Evolutionary conservation across 2,113 vertebrate genomes (phyloP).

Genomic region (Ictalurus furcatus): DNA sequence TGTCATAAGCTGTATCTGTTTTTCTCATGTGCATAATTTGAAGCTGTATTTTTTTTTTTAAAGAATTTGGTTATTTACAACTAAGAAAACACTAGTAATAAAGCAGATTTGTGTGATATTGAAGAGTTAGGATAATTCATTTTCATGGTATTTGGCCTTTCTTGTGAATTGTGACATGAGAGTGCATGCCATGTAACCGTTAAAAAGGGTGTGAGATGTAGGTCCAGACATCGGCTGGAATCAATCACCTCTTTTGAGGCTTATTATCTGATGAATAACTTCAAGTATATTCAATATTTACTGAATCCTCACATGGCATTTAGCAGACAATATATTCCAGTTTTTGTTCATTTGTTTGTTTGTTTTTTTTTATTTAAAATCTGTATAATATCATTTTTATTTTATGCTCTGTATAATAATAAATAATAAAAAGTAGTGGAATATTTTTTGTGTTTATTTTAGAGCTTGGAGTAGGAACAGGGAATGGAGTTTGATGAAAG

Average conservation of each 20-base stretch:
- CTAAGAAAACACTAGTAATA: background rate
- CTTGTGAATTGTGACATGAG: background rate
- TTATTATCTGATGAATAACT: background rate
- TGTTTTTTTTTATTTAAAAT: background rate
- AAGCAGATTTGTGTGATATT: conserved; percentile 2
- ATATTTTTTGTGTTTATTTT: conserved; percentile 3
- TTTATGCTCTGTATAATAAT: background rate
- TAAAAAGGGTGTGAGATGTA: background rate
- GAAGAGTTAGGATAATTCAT: background rate
- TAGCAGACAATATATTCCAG: background rate
- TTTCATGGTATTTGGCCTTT: background rate
- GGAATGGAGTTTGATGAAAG: conserved; percentile 36
- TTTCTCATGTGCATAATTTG: background rate
- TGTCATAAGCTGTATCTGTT: background rate
- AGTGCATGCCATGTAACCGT: background rate
- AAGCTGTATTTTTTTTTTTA: background rate
- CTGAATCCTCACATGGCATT: background rate
- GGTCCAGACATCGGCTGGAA: background rate
- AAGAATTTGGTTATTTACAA: conserved; percentile 23
- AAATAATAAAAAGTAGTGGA: background rate
- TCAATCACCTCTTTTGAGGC: background rate
- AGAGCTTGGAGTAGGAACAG: background rate
- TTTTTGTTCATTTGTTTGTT: background rate
- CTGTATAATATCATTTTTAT: background rate
- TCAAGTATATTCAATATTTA: background rate